These are phyloP conservation scores for Nymphalis io DNA, from an alignment of 1,140 invertebrate genomes.

Conservation along the genomic window DNA sequence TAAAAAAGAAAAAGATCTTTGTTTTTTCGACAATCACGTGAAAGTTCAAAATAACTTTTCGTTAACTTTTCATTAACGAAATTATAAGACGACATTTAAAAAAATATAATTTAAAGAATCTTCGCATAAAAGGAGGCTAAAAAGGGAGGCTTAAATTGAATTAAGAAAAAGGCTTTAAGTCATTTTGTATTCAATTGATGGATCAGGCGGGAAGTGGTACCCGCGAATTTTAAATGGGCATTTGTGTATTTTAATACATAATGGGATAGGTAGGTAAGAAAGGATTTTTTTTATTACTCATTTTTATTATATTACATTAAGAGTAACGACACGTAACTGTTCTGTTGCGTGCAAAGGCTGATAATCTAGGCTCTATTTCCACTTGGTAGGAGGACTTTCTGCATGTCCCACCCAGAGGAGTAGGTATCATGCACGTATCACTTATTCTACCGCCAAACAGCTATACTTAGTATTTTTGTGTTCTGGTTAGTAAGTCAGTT, in stretches of 20 bases:
- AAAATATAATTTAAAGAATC: slow-evolving; percentile 12
- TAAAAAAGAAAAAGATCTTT: background rate
- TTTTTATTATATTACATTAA: background rate
- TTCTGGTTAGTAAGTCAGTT: no score
- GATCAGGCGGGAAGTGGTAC: slow-evolving; percentile 10
- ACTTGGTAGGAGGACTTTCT: no score
- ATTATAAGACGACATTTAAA: background rate
- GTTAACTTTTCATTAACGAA: background rate
- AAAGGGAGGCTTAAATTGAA: slow-evolving; percentile 37
- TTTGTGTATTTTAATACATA: slow-evolving; percentile 35
- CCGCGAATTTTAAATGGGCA: slow-evolving; percentile 33
- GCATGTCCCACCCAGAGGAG: no score
- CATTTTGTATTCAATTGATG: slow-evolving; percentile 37
- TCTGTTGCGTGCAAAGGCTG: no score
- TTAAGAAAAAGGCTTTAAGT: slow-evolving; percentile 34
- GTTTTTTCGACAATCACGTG: background rate
- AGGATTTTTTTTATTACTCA: background rate
- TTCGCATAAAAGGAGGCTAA: slow-evolving; percentile 16
- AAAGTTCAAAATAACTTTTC: background rate
- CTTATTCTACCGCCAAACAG: no score
- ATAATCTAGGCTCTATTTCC: no score
- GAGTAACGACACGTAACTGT: no score
- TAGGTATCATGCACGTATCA: no score
- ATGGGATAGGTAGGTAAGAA: slow-evolving; percentile 12
- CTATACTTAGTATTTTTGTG: no score